Conservation (phyloP, 2,888 invertebrate species). For the Kuschelorhynchus macadamiae region DNA sequence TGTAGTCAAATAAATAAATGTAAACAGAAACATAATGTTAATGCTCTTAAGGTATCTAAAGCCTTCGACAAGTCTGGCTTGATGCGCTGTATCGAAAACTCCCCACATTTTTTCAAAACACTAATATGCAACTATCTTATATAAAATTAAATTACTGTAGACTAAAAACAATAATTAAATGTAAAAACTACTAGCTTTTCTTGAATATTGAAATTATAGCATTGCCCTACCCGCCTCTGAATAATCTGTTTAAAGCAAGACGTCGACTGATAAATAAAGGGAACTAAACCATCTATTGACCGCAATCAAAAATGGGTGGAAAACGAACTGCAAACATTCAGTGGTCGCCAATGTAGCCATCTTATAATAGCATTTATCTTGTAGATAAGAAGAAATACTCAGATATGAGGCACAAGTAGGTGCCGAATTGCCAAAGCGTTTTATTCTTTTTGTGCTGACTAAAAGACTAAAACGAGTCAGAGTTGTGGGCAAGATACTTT, state of each 20-base stretch:
- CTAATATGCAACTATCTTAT: too few relatives aligned
- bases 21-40: too few relatives aligned
- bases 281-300: conserved; percentile 42
- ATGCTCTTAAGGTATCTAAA: too few relatives aligned
- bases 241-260: conserved; percentile 13
- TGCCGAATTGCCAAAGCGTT: conserved; percentile 46
- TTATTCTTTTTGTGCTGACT: conserved; percentile 21
- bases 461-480: background rate
- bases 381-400: conserved; percentile 54
- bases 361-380: conserved; percentile 58
- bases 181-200: too few relatives aligned
- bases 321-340: conserved; percentile 50
- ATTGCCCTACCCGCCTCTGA: conserved; percentile 13
- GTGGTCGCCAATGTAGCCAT: conserved; percentile 53
- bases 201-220: too few relatives aligned
- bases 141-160: too few relatives aligned
- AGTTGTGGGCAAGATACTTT: background rate
- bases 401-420: conserved; percentile 51
- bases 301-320: conserved; percentile 50
- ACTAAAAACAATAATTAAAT: too few relatives aligned
- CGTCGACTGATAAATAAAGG: conserved; percentile 35
- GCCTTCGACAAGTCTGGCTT: too few relatives aligned
- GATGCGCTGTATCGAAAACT: too few relatives aligned
- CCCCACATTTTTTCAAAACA: too few relatives aligned
- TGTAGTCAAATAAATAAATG: too few relatives aligned